phyloP scores from a whole-genome alignment of 2,113 vertebrate species.

The Noturus placidus region DNA sequence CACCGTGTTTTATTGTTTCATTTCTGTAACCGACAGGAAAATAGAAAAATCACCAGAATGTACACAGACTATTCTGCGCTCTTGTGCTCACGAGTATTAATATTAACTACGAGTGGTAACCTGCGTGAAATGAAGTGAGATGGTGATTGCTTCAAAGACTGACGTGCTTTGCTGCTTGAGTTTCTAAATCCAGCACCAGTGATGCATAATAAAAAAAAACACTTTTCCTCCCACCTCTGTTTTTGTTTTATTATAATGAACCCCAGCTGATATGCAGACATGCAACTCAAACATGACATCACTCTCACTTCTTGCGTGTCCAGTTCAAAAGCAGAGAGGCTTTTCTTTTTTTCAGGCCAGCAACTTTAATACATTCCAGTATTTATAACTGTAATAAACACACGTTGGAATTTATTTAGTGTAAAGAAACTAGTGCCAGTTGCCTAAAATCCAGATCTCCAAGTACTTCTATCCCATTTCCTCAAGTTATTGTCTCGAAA shows the following conservation, averaged over 20 bases:
- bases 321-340: not conserved
- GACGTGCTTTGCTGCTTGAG: slow-evolving; percentile 36
- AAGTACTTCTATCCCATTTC: slow-evolving; percentile 7
- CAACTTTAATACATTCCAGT: slow-evolving; percentile 28
- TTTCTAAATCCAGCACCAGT: not conserved
- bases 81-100: not conserved
- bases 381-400: slow-evolving; percentile 23
- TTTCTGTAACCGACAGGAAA: not conserved
- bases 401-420: slow-evolving; percentile 16
- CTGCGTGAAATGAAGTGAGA: slow-evolving; percentile 23
- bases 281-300: slow-evolving; percentile 66
- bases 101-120: not conserved
- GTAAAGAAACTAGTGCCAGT: not conserved
- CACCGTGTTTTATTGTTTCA: not conserved
- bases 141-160: slow-evolving; percentile 50
- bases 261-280: slow-evolving; percentile 64
- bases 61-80: not conserved
- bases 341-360: slow-evolving; percentile 25
- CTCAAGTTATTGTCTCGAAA: not conserved
- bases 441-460: not conserved
- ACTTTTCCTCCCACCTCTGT: slow-evolving; percentile 7
- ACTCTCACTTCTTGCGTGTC: slow-evolving; percentile 46
- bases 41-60: not conserved
- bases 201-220: slow-evolving; percentile 43
- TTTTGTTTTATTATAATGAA: slow-evolving; percentile 56